These are phyloP conservation scores for Cataglyphis rosenhaueri DNA, from an alignment of 2,888 invertebrate genomes.

Conservation along the genomic window DNA sequence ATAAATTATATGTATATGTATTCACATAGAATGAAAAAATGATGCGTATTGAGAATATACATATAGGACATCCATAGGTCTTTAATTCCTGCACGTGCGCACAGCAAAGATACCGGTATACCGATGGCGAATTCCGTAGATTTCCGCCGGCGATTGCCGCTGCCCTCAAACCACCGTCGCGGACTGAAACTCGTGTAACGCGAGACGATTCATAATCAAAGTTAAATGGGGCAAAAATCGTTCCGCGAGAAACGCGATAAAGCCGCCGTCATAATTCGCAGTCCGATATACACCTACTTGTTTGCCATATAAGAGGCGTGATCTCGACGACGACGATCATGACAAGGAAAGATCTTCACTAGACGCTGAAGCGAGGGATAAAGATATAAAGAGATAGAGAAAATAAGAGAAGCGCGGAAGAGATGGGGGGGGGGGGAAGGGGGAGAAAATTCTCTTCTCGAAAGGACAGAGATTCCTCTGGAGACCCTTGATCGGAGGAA, in stretches of 20 bases:
- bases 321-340: slow-evolving; percentile 56
- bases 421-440: slow-evolving; percentile 29
- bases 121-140: slow-evolving; percentile 57
- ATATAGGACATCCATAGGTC: slow-evolving; percentile 30
- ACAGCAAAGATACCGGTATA: slow-evolving; percentile 46
- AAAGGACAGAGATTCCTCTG: slow-evolving; percentile 62
- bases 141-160: slow-evolving; percentile 64
- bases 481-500: slow-evolving; percentile 65
- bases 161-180: slow-evolving; percentile 64
- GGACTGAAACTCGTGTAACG: slow-evolving; percentile 69
- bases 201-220: slow-evolving; percentile 72
- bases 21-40: neutral
- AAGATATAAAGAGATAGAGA: slow-evolving; percentile 43
- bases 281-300: slow-evolving; percentile 61
- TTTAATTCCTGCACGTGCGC: slow-evolving; percentile 64
- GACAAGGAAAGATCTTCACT: slow-evolving; percentile 24
- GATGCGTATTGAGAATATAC: slow-evolving; percentile 20
- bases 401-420: slow-evolving; percentile 33
- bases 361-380: slow-evolving; percentile 28
- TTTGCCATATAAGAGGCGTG: slow-evolving; percentile 64
- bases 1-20: neutral
- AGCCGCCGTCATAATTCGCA: slow-evolving; percentile 69
- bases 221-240: slow-evolving; percentile 75
- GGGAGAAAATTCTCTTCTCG: slow-evolving; percentile 46
- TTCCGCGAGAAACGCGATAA: slow-evolving; percentile 69